These are phyloP conservation scores for Drosophila equinoxialis DNA, from an alignment of 1,140 invertebrate species.

Conservation along the genomic window DNA sequence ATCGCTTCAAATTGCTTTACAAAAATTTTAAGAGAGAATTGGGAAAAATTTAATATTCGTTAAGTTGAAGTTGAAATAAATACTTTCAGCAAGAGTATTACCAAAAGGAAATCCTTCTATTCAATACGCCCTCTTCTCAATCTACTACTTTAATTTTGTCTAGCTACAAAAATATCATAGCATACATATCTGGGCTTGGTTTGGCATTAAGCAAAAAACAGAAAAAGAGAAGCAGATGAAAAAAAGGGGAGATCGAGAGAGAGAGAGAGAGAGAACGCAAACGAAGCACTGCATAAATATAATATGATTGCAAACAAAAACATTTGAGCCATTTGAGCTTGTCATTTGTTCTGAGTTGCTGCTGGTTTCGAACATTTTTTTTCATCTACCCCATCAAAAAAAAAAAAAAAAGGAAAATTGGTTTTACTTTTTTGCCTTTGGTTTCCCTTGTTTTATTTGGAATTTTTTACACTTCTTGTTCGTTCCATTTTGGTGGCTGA, in stretches of 20 bases:
- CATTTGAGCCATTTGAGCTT: constrained; percentile 66
- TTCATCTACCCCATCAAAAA: constrained; percentile 1
- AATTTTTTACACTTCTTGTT: neutral
- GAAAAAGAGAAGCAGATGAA: neutral
- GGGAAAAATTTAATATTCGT: too few relatives aligned
- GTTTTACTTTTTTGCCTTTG: neutral
- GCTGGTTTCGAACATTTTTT: constrained; percentile 16
- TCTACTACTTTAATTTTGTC: neutral
- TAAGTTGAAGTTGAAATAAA: neutral
- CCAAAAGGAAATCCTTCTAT: neutral
- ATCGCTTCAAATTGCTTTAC: too few relatives aligned
- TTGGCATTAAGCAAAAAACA: neutral
- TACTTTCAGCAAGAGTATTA: neutral
- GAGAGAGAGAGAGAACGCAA: neutral
- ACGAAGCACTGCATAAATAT: constrained; percentile 66
- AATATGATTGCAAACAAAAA: constrained; percentile 69
- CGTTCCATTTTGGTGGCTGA: constrained; percentile 16
- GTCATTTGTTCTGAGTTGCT: constrained; percentile 53
- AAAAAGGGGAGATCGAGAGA: neutral
- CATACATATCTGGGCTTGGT: constrained; percentile 10
- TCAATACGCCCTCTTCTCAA: neutral
- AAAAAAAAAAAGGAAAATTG: constrained; percentile 1
- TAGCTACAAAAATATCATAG: constrained; percentile 20
- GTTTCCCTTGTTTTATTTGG: neutral
- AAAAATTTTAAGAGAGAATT: too few relatives aligned